phyloP scores from a whole-genome alignment of 2,888 invertebrate species.

The Branchellion lobata region DNA sequence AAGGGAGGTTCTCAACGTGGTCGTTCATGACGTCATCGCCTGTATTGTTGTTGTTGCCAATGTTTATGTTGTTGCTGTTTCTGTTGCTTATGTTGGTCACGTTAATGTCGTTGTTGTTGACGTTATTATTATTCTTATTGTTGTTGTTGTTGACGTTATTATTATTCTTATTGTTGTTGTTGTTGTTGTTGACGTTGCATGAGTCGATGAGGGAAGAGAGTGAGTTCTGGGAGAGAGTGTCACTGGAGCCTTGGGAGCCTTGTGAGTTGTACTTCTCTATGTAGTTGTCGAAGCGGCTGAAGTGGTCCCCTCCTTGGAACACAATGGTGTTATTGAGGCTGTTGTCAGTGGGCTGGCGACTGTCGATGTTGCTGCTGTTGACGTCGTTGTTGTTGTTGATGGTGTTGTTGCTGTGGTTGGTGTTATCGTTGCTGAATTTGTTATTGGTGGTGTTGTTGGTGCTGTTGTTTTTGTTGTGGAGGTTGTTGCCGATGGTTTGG shows the following conservation, averaged over 20 bases:
- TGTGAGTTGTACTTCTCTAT: neutral
- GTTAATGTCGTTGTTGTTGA: neutral
- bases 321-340: neutral
- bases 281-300: neutral
- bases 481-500: neutral
- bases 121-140: neutral
- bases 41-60: neutral
- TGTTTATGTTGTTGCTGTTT: no score
- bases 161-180: neutral
- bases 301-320: no score
- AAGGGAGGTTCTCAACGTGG: neutral
- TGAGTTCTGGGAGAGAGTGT: neutral
- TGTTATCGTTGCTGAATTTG: neutral
- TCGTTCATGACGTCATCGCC: no score
- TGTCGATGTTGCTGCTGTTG: neutral
- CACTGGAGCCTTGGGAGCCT: neutral
- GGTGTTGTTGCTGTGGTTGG: neutral
- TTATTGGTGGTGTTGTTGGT: neutral
- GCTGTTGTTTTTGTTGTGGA: neutral
- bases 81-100: neutral
- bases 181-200: neutral
- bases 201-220: slow-evolving; percentile 16
- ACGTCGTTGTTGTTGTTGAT: neutral
- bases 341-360: neutral
- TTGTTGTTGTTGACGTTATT: neutral